Percentiles rank a stretch among this genome's conserved stretches.
Evolutionary conservation across 2,888 invertebrate species (phyloP).

Genomic region (Nebria salina): DNA sequence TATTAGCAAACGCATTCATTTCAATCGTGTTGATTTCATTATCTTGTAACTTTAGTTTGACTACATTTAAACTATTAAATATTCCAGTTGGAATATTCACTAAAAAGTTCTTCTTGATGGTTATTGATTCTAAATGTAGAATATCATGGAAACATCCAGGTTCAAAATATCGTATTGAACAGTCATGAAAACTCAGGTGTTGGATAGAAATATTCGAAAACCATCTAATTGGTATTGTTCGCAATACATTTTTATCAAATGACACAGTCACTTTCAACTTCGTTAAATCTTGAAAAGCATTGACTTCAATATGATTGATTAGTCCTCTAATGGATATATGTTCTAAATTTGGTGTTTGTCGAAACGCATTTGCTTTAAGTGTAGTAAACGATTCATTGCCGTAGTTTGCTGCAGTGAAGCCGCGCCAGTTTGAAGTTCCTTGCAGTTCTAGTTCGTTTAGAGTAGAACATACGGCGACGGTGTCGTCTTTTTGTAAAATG

Average conservation of each 20-base stretch:
- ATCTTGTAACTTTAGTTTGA: background rate
- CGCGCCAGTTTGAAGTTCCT: background rate
- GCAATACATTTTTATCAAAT: conserved; percentile 2
- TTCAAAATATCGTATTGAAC: background rate
- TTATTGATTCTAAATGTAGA: background rate
- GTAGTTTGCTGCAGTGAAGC: background rate
- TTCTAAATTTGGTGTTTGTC: conserved; percentile 4
- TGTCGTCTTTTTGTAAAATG: too few relatives aligned
- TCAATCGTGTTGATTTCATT: conserved; percentile 11
- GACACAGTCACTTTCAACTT: background rate
- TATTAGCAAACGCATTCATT: conserved; percentile 8
- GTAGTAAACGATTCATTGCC: background rate
- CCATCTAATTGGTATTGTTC: background rate
- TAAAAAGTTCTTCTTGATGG: background rate
- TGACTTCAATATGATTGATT: conserved; percentile 2
- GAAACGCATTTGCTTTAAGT: conserved; percentile 4
- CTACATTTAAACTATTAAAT: conserved; percentile 10
- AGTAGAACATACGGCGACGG: background rate
- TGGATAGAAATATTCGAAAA: background rate
- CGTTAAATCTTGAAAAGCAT: conserved; percentile 8
- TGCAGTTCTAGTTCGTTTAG: background rate
- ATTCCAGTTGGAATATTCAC: conserved; percentile 10
- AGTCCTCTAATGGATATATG: background rate
- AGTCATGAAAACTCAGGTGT: background rate
- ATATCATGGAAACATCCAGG: conserved; percentile 11